Percentiles rank a stretch among this genome's conserved stretches.
These are phyloP conservation scores for Tarsius wallacei DNA, from an alignment of 2,797 vertebrate species.

Conservation along the genomic window DNA sequence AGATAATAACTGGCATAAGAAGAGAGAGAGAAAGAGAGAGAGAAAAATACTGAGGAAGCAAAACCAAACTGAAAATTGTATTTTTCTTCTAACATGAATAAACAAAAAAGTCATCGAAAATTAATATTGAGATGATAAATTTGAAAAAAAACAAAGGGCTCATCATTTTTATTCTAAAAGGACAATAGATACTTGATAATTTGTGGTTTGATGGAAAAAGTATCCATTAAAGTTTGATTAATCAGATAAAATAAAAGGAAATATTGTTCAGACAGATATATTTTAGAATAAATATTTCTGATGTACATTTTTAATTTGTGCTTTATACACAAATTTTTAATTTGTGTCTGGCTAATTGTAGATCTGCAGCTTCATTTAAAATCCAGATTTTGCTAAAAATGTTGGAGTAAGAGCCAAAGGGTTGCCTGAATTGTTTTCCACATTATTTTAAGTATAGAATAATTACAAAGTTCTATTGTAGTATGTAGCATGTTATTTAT, in stretches of 20 bases:
- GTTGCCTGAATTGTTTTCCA: not conserved
- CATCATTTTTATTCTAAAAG: not conserved
- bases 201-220: not conserved
- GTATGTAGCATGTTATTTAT: not conserved
- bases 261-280: not conserved
- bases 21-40: not conserved
- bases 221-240: not conserved
- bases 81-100: not conserved
- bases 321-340: not conserved
- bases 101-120: not conserved
- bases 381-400: not conserved
- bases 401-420: not conserved
- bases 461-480: not conserved
- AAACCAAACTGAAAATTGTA: not conserved
- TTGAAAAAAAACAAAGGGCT: not conserved
- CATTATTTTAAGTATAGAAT: not conserved
- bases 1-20: not conserved
- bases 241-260: not conserved
- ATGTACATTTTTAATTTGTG: not conserved
- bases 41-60: not conserved
- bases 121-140: not conserved
- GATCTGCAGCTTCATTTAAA: not conserved
- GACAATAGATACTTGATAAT: not conserved
- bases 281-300: not conserved
- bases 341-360: not conserved